phyloP scores from a whole-genome alignment of 2,797 vertebrate species.

The Amblyopsis hoosieri region DNA sequence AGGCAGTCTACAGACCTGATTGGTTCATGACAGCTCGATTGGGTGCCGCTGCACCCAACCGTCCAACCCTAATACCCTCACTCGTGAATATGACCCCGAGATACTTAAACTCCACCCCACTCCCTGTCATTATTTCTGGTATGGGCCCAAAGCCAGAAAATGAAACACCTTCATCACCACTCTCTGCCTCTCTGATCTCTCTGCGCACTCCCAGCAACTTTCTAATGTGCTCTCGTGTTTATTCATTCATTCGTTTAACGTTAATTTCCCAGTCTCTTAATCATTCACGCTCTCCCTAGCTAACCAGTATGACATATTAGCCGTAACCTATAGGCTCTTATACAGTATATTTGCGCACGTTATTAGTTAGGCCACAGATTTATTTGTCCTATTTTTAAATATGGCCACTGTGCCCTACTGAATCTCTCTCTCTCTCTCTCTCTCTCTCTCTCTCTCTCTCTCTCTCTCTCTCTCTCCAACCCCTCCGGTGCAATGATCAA shows the following conservation, averaged over 20 bases:
- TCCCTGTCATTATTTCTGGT: neutral
- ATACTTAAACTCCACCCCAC: neutral
- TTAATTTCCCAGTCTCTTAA: no score
- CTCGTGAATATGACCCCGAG: no score
- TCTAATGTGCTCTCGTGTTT: neutral
- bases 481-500: slow-evolving; percentile 62
- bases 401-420: slow-evolving; percentile 39
- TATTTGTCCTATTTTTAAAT: slow-evolving; percentile 10
- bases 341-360: no score
- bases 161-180: neutral
- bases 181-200: neutral
- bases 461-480: slow-evolving; percentile 10
- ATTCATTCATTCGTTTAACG: slow-evolving; percentile 1
- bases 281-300: neutral
- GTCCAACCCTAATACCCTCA: no score
- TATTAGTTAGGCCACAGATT: no score
- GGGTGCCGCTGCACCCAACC: no score
- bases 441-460: slow-evolving; percentile 13
- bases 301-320: no score
- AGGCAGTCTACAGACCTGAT: no score
- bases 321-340: no score
- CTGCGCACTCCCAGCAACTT: neutral
- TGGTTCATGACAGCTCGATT: no score
- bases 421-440: slow-evolving; percentile 1
- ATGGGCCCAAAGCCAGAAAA: neutral